Evolutionary conservation across 2,113 vertebrate genomes (phyloP).

Genomic region (Nerophis lumbriciformis): DNA sequence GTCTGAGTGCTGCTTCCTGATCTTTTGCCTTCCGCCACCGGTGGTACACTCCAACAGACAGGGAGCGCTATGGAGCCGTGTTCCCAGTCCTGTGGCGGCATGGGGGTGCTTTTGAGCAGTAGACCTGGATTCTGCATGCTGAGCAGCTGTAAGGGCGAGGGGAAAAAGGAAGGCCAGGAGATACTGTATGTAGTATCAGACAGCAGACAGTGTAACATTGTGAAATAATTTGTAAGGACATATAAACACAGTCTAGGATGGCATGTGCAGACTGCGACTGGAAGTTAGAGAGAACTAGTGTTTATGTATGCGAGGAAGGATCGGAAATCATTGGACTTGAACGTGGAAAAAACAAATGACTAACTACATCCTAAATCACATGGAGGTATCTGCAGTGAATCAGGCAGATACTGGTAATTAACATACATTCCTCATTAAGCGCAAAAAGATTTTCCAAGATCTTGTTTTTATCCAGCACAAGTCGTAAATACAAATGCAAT

Average conservation of each 20-base stretch:
- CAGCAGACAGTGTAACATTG: slow-evolving; percentile 2
- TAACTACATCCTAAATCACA: neutral
- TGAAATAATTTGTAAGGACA: slow-evolving; percentile 6
- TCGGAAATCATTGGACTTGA: neutral
- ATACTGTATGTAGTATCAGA: slow-evolving; percentile 5
- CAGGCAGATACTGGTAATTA: neutral
- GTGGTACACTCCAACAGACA: slow-evolving; percentile 81
- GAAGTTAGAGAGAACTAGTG: slow-evolving; percentile 2
- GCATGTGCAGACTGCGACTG: slow-evolving; percentile 60
- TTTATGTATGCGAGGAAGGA: neutral
- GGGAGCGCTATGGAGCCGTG: slow-evolving; percentile 93
- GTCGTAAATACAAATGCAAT: neutral
- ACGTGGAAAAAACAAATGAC: neutral
- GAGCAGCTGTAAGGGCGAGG: slow-evolving; percentile 26
- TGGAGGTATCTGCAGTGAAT: neutral
- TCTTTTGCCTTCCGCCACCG: slow-evolving; percentile 80
- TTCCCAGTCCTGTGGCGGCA: slow-evolving; percentile 73
- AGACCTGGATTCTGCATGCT: slow-evolving; percentile 40
- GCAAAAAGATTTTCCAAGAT: neutral
- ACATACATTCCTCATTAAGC: no score
- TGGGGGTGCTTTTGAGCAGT: slow-evolving; percentile 57
- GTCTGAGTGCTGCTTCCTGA: slow-evolving; percentile 90
- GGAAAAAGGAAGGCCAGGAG: slow-evolving; percentile 7
- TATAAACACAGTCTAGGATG: slow-evolving; percentile 22
- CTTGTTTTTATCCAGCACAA: neutral